These are phyloP conservation scores for Labeo catla DNA, from an alignment of 2,113 vertebrate genomes.

Conservation along the genomic window DNA sequence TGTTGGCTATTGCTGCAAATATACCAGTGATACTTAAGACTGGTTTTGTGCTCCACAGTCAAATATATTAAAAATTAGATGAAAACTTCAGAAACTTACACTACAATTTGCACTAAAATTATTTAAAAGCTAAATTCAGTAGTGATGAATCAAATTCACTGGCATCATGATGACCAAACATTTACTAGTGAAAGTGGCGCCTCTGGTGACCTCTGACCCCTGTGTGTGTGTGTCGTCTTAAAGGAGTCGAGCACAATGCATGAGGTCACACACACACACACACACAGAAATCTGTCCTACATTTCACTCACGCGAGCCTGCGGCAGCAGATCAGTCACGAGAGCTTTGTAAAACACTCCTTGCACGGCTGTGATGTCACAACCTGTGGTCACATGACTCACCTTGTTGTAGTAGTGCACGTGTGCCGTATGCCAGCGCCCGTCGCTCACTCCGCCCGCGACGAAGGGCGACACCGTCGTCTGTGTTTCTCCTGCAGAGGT, in stretches of 20 bases:
- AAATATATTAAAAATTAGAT: no score
- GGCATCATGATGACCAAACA: background rate
- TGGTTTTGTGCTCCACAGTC: no score
- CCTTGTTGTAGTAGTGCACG: conserved; percentile 94
- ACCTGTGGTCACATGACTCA: conserved; percentile 68
- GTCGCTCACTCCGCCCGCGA: conserved; percentile 88
- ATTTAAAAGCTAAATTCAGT: no score
- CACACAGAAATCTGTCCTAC: conserved; percentile 61
- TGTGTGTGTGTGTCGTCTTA: conserved; percentile 40
- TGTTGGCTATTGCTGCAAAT: no score
- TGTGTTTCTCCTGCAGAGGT: conserved; percentile 84
- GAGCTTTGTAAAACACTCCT: conserved; percentile 8
- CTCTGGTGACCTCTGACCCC: background rate
- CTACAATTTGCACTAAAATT: no score
- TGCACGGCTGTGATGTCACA: conserved; percentile 64
- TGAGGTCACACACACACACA: conserved; percentile 14
- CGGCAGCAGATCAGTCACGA: conserved; percentile 52
- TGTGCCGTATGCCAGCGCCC: conserved; percentile 92
- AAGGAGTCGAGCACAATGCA: background rate
- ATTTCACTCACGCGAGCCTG: conserved; percentile 73
- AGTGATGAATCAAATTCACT: background rate
- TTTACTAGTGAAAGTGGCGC: background rate
- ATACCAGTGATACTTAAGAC: no score
- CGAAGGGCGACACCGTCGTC: conserved; percentile 84
- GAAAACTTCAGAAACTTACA: no score